These are phyloP conservation scores for Sciaenops ocellatus DNA, from an alignment of 2,797 vertebrate genomes.

Conservation along the genomic window DNA sequence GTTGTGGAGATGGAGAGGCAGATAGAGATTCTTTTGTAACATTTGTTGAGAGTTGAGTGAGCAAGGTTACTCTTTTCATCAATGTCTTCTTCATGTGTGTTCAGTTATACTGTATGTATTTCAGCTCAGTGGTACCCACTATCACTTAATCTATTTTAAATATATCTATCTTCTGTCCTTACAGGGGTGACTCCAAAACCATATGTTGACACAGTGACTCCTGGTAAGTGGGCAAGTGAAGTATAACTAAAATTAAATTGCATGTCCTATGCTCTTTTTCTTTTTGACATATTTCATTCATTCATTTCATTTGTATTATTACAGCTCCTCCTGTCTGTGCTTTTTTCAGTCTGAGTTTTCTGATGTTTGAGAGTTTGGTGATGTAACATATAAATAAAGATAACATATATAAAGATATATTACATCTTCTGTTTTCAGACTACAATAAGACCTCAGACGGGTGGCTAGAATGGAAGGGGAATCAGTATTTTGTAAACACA, in stretches of 20 bases:
- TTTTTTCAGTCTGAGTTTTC: background rate
- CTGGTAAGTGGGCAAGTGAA: constrained; percentile 9
- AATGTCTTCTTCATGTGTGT: background rate
- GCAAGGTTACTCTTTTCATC: background rate
- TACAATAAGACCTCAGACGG: constrained; percentile 87
- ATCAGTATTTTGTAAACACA: constrained; percentile 87
- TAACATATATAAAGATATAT: background rate
- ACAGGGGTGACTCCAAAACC: constrained; percentile 81
- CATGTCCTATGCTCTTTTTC: no score
- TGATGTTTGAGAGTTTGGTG: background rate
- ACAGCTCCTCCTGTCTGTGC: no score
- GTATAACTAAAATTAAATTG: no score
- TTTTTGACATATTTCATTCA: no score
- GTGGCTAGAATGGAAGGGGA: constrained; percentile 86
- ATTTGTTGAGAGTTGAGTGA: background rate
- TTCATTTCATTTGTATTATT: no score
- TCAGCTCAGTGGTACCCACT: background rate
- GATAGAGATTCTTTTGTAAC: background rate
- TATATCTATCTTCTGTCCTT: constrained; percentile 26
- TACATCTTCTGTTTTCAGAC: constrained; percentile 74
- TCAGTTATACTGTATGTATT: background rate
- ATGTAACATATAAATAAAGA: background rate
- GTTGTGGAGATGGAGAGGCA: no score
- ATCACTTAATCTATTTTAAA: background rate
- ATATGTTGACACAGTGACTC: background rate